Evolutionary conservation across 2,888 invertebrate genomes (phyloP), one percentile per base, ranked within the genome.

Genomic region (Eupelmus urozonus): DNA sequence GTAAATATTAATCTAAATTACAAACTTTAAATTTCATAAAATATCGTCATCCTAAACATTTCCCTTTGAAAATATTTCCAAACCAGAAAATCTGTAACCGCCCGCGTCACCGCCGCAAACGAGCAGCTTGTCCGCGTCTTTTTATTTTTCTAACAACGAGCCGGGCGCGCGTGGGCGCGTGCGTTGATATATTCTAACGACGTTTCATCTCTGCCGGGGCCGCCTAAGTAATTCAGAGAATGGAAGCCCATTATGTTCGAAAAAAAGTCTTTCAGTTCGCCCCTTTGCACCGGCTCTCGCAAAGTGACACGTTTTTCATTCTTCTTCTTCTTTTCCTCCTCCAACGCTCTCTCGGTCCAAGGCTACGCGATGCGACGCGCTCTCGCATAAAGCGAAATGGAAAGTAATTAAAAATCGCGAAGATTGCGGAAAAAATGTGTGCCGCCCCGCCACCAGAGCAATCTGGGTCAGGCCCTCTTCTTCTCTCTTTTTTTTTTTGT

Each of bases 371-470:
- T 16, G 3, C 4, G 25, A 70, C 1, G 23, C 27, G 45, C 18
- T 9, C 42, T 59, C 16, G 45, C 42, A 23, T 13, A 45, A 16
- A 25, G 29, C 53, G 27, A 62, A 72, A 72, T 62, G 62, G 29
- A 72, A 72, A 72, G 71, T 62, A 72, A 72, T 72, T 72, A 62
- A 62, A 72, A 69, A 57, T n/a, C n/a, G n/a, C n/a, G n/a, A n/a
- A n/a, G n/a, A n/a, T n/a, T n/a, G n/a, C n/a, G n/a, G n/a, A n/a
- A n/a, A n/a, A n/a, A n/a, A n/a, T n/a, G n/a, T n/a, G n/a, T n/a
- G n/a, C 55, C 55, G 25, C 25, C n/a, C 57, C 34, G 3, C 34
- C 34, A 5, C 34, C 34, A 9, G n/a, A n/a, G n/a, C n/a, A n/a
- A n/a, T n/a, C 34, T 34, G 3, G 5, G 3, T 34, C 34, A 5